Conservation (phyloP, 2,888 invertebrate species). For the Trichogramma evanescens region DNA sequence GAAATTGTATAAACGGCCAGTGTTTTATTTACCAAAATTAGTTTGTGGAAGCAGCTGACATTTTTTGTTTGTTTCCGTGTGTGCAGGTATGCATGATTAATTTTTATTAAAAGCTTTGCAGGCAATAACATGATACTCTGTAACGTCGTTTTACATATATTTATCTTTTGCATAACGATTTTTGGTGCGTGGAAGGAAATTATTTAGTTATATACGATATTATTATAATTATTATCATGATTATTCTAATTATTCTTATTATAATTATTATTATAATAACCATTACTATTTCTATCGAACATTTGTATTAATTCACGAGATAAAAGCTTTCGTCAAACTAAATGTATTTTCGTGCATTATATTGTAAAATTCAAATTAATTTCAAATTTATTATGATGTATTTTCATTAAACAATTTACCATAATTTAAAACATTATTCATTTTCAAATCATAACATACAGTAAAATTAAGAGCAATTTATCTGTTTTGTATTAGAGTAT, state of each 20-base stretch:
- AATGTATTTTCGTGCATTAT: not conserved
- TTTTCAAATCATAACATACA: not conserved
- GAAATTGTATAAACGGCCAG: too few species aligned
- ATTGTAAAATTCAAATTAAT: not conserved
- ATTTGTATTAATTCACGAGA: not conserved
- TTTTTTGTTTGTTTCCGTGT: too few species aligned
- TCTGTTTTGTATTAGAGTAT: conserved; percentile 12
- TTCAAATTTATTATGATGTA: not conserved
- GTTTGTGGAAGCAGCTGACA: too few species aligned
- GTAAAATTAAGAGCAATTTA: not conserved
- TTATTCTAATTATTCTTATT: too few species aligned
- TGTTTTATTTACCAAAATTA: too few species aligned
- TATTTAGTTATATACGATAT: not conserved
- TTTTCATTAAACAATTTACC: not conserved
- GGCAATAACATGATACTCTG: too few species aligned
- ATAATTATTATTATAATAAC: too few species aligned
- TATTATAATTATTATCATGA: too few species aligned
- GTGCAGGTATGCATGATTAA: too few species aligned
- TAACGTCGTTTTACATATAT: too few species aligned
- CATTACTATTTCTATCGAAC: not conserved
- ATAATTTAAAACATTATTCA: not conserved
- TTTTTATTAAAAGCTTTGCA: too few species aligned
- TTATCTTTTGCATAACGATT: not conserved
- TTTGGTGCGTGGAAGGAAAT: conserved; percentile 21
- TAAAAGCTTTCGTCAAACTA: too few species aligned